phyloP scores from a whole-genome alignment of 2,797 vertebrate species.

The Huso huso region DNA sequence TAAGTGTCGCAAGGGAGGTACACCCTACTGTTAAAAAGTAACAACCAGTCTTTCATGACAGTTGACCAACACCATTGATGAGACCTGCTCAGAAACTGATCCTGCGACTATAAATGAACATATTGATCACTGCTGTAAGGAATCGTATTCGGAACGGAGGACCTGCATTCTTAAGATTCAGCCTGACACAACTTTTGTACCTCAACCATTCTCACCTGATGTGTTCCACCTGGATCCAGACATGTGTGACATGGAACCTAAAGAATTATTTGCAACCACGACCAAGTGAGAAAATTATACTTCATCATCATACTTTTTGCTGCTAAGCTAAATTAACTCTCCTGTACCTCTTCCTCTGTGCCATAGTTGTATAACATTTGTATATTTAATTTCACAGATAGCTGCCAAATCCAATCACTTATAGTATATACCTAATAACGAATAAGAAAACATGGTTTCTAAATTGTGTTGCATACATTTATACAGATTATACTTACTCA shows the following conservation, averaged over 20 bases:
- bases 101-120: constrained; percentile 5
- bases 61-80: constrained; percentile 5
- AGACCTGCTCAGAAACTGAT: background rate
- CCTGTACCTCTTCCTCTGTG: too few species aligned
- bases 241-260: background rate
- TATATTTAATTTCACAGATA: too few species aligned
- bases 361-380: too few species aligned
- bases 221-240: background rate
- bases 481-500: too few species aligned
- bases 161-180: constrained; percentile 8
- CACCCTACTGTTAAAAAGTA: too few species aligned
- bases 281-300: constrained; percentile 9
- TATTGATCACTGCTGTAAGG: constrained; percentile 13
- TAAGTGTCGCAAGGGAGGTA: too few species aligned
- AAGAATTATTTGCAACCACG: background rate
- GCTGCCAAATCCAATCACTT: too few species aligned
- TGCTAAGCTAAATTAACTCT: too few species aligned
- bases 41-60: background rate
- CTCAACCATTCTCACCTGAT: background rate
- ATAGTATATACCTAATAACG: too few species aligned
- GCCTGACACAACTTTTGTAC: constrained; percentile 5
- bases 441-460: too few species aligned
- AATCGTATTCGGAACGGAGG: constrained; percentile 6
- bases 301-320: too few species aligned
- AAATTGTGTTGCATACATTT: too few species aligned